Evolutionary conservation across 2,113 vertebrate species (phyloP), one percentile per base, ranked within the genome.

Genomic region (Pseudorhombus dupliciocellatus): DNA sequence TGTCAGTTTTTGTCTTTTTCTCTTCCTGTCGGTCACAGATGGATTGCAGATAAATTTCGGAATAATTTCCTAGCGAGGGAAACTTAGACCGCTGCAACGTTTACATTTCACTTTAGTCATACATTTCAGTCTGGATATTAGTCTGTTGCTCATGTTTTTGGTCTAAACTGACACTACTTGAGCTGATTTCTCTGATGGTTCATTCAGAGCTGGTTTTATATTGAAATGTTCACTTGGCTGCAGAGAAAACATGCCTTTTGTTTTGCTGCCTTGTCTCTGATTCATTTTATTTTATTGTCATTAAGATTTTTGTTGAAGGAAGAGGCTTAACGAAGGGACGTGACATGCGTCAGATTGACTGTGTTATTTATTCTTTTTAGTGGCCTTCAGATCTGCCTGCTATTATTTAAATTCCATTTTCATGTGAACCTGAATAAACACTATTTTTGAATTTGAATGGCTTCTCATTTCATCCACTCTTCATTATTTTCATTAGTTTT

Each of bases 341-440:
- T 64, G 9, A 18, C 26, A 26, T 44, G 68, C 64, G n/a, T 58
- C 5, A 26, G 40, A 62, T 21, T 72, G 58, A 54, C 71, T 80
- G 65, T 81, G 22, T 81, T 25, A 73, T 78, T 83, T 83, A 65
- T 71, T 7, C 12, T 16, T 77, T 79, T 80, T 68, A 77, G 74
- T 77, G 66, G 24, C 1, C 75, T 66, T 76, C 50, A 30, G 42
- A 16, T 77, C 21, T 70, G 26, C 28, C 21, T 73, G 54, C 30
- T 75, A 28, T 72, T 20, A 75, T 84, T 81, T 84, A 72, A 72
- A 55, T 9, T 77, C 70, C 34, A 62, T 70, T 50, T 79, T 74
- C 30, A 60, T 84, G 55, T 82, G 24, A 79, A 70, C 51, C 60
- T 86, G 56, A 79, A 92, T 91, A 92, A 91, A 92, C 50, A 12